Evolutionary conservation across 30 jellyfish, hydroid and myxozoan genomes (phyloP).

Genomic region (Catostylus mosaicus): DNA sequence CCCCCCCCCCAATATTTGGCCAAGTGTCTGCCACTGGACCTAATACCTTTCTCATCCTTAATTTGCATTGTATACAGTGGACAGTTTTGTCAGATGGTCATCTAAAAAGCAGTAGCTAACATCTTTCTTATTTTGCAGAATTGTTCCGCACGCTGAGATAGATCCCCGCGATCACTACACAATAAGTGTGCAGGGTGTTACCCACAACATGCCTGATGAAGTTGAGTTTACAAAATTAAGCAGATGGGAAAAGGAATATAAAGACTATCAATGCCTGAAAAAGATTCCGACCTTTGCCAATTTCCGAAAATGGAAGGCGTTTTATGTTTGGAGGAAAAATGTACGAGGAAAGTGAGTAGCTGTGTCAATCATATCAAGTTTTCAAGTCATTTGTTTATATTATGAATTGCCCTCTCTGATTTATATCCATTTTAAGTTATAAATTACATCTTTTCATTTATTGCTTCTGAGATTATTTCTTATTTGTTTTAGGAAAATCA

Average conservation of each 20-base stretch:
- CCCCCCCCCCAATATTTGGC: too few species aligned
- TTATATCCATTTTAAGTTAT: too few species aligned
- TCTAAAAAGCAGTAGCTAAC: too few species aligned
- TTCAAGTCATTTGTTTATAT: background rate
- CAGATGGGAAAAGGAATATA: conserved; percentile 94
- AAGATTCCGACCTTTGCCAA: conserved; percentile 88
- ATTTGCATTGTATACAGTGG: too few species aligned
- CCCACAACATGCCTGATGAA: conserved; percentile 78
- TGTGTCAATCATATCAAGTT: background rate
- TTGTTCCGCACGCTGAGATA: conserved; percentile 82
- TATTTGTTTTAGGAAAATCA: conserved; percentile 58
- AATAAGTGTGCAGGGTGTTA: conserved; percentile 89
- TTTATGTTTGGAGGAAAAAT: conserved; percentile 89
- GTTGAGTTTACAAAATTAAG: conserved; percentile 88
- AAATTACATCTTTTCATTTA: too few species aligned
- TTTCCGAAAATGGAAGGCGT: conserved; percentile 96
- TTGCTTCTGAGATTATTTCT: too few species aligned
- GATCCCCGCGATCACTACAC: conserved; percentile 89
- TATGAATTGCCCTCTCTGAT: too few species aligned
- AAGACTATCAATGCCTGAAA: conserved; percentile 79
- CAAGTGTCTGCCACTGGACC: too few species aligned
- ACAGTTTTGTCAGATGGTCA: too few species aligned
- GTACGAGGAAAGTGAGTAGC: conserved; percentile 83
- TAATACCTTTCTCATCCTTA: too few species aligned
- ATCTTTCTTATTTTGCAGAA: conserved; percentile 43